A percentile compares a stretch with the other conserved stretches of the same genome.
phyloP scores from a whole-genome alignment of 2,113 vertebrate species.

The Shinisaurus crocodilurus region DNA sequence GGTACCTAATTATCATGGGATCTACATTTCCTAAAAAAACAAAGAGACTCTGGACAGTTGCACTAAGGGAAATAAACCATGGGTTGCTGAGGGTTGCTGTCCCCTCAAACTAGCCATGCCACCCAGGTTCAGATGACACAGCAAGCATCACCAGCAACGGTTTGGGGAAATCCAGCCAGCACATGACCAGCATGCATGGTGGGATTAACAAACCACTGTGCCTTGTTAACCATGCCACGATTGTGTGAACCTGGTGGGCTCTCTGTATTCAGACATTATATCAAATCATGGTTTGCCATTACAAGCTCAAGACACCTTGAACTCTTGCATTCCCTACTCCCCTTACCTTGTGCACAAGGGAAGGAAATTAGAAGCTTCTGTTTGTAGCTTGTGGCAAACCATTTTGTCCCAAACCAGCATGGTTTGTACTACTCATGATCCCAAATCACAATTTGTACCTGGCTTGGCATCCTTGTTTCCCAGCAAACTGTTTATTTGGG shows the following conservation, averaged over 20 bases:
- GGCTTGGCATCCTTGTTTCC: too few species aligned
- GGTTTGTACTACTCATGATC: background rate
- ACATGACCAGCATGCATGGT: too few species aligned
- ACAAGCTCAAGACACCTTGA: background rate
- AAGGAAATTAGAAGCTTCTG: background rate
- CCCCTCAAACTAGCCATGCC: too few species aligned
- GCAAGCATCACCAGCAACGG: too few species aligned
- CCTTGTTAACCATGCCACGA: too few species aligned
- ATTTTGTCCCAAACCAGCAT: background rate
- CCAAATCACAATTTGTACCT: background rate
- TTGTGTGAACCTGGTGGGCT: too few species aligned
- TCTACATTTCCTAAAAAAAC: background rate
- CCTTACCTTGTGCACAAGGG: background rate
- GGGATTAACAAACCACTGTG: too few species aligned
- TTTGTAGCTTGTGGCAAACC: background rate
- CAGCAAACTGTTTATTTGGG: background rate
- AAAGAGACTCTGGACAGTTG: background rate
- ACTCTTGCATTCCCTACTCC: background rate
- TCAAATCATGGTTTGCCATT: background rate
- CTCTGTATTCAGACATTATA: background rate
- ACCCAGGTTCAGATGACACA: too few species aligned
- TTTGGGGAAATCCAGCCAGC: too few species aligned
- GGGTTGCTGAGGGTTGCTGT: too few species aligned
- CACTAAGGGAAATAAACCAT: too few species aligned
- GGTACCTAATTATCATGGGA: background rate